Percentiles rank a stretch among this genome's conserved stretches.
These are phyloP conservation scores for Zeuzera pyrina DNA, from an alignment of 2,888 invertebrate genomes.

Conservation along the genomic window DNA sequence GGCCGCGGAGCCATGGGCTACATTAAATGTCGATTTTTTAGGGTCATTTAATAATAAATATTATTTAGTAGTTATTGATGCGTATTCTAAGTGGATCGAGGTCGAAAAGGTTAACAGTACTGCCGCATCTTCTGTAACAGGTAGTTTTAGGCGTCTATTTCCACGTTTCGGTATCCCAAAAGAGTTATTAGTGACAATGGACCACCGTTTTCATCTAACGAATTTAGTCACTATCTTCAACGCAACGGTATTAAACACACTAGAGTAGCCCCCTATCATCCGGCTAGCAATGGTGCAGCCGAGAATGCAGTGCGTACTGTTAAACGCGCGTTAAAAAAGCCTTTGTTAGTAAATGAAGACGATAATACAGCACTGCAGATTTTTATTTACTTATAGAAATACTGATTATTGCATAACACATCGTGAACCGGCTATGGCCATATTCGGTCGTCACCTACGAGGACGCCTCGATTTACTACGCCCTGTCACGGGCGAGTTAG, in stretches of 20 bases:
- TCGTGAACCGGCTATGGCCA: background rate
- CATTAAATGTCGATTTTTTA: no score
- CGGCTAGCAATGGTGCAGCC: background rate
- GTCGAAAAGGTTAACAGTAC: no score
- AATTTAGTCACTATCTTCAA: background rate
- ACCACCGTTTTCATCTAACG: background rate
- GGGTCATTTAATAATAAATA: no score
- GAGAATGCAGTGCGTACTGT: background rate
- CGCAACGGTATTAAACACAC: background rate
- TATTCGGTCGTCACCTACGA: background rate
- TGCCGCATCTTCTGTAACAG: no score
- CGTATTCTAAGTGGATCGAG: no score
- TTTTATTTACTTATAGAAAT: background rate
- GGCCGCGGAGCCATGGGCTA: background rate
- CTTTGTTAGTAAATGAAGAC: background rate
- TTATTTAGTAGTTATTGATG: no score
- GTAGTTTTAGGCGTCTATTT: no score
- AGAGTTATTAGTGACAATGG: constrained; percentile 3
- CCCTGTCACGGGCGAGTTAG: background rate
- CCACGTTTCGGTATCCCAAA: no score
- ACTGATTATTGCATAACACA: background rate
- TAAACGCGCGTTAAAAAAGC: background rate
- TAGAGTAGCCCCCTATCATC: background rate
- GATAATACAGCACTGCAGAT: background rate
- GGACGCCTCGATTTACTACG: background rate